Conservation (phyloP, 2,888 invertebrate species). For the Gymnosoma rotundatum region DNA sequence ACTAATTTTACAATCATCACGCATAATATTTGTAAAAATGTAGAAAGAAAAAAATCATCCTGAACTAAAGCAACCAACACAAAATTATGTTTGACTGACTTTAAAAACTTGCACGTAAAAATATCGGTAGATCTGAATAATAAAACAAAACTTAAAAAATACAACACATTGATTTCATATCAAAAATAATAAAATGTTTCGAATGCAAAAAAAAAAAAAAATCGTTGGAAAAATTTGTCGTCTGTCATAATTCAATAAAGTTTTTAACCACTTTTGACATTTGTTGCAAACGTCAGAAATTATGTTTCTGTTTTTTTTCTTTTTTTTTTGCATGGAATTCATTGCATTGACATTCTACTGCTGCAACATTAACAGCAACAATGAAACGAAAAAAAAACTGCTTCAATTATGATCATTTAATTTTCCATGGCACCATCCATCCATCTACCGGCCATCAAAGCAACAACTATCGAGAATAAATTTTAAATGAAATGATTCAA, state of each 20-base stretch:
- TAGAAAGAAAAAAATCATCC: slow-evolving; percentile 5
- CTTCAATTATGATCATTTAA: slow-evolving; percentile 70
- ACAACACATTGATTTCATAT: slow-evolving; percentile 20
- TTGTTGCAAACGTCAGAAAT: slow-evolving; percentile 52
- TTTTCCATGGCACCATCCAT: slow-evolving; percentile 55
- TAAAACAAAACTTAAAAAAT: not conserved
- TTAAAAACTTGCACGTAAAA: not conserved
- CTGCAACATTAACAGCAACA: not conserved
- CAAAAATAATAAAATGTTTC: slow-evolving; percentile 16
- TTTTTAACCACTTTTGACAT: slow-evolving; percentile 74
- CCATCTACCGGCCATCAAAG: slow-evolving; percentile 1
- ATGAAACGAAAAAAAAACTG: slow-evolving; percentile 35
- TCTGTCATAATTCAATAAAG: slow-evolving; percentile 81
- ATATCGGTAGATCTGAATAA: slow-evolving; percentile 25
- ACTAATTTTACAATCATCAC: slow-evolving; percentile 68
- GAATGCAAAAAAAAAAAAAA: slow-evolving; percentile 39
- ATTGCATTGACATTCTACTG: slow-evolving; percentile 26
- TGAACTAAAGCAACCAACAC: slow-evolving; percentile 17
- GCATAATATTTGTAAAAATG: slow-evolving; percentile 55
- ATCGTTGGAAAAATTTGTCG: slow-evolving; percentile 75
- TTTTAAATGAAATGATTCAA: slow-evolving; percentile 49
- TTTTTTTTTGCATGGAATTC: not conserved
- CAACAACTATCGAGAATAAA: slow-evolving; percentile 36
- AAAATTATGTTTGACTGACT: not conserved
- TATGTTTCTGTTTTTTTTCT: slow-evolving; percentile 1